Evolutionary conservation across 1,140 invertebrate species (phyloP), one percentile per base, ranked within the genome.

Genomic region (Caenorhabditis brenneri): DNA sequence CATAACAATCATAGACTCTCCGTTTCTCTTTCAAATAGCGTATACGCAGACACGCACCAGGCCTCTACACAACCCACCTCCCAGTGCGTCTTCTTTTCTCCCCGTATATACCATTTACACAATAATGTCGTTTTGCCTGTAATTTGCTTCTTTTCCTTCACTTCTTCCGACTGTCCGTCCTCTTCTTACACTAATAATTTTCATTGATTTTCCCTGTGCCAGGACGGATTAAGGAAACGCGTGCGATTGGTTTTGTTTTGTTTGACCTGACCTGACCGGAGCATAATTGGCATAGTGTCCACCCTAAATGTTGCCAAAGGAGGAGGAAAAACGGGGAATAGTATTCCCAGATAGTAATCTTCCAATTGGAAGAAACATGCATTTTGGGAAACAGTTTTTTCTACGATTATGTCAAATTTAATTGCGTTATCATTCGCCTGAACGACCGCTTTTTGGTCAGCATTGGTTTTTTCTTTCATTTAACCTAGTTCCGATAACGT

Each of bases 71-170:
- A 16, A 3, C 31, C 29, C 15, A 65, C 65, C 65, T 74, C 65
- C 36, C 65, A 74, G 33, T 74, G 65, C 36, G 33, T 74, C 36
- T 74, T 31, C 36, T 22, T 24, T 74, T 31, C 36, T 42, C 15
- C 65, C 65, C 65, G 65, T 74, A 74, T n/a, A 74, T 74, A 74
- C 65, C 65, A 42, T 74, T 74, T 74, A 74, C 65, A 74, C 65
- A 42, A 74, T 74, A 42, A 74, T 74, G 36, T 46, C 36, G 9
- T 74, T 46, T 74, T 46, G 65, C 36, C 36, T 74, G 65, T 74
- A 42, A 42, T 24, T 46, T 74, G 65, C 65, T 74, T 74, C 36
- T n/a, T 15, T 27, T 27, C 46, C 29, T 24, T 12, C n/a, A 5
- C 24, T 36, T 46, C n/a, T 65, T 27, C 53, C 53, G 10, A 6